phyloP scores from a whole-genome alignment of 2,113 vertebrate species.

The Rissa tridactyla region DNA sequence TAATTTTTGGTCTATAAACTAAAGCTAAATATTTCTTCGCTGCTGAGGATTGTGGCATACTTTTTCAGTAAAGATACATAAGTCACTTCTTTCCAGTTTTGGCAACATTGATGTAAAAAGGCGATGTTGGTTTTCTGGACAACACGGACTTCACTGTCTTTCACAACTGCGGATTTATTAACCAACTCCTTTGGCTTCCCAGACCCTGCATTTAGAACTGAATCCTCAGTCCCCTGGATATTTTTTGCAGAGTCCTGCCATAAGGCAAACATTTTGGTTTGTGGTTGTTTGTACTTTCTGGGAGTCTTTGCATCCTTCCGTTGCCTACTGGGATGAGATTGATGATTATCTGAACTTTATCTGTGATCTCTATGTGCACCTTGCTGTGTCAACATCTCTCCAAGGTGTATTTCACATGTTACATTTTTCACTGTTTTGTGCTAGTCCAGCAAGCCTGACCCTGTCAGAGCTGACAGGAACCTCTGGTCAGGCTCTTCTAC shows the following conservation, averaged over 20 bases:
- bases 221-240: not conserved
- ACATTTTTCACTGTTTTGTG: not conserved
- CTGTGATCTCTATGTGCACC: slow-evolving; percentile 1
- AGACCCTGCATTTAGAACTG: not conserved
- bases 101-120: not conserved
- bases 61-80: not conserved
- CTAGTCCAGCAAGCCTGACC: not conserved
- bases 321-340: not conserved
- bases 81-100: not conserved
- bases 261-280: not conserved
- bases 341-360: slow-evolving; percentile 26
- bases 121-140: not conserved
- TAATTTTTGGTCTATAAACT: not conserved
- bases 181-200: not conserved
- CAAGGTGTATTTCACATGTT: slow-evolving; percentile 24
- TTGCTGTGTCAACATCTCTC: slow-evolving; percentile 38
- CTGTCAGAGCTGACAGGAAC: slow-evolving; percentile 9
- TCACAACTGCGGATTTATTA: accelerated
- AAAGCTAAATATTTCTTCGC: not conserved
- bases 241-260: not conserved
- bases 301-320: not conserved
- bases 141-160: not conserved
- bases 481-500: not conserved
- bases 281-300: not conserved
- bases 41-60: not conserved